Percentiles rank a stretch among this genome's conserved stretches.
Evolutionary conservation across 2,113 vertebrate genomes (phyloP).

Genomic region (Caloenas nicobarica): DNA sequence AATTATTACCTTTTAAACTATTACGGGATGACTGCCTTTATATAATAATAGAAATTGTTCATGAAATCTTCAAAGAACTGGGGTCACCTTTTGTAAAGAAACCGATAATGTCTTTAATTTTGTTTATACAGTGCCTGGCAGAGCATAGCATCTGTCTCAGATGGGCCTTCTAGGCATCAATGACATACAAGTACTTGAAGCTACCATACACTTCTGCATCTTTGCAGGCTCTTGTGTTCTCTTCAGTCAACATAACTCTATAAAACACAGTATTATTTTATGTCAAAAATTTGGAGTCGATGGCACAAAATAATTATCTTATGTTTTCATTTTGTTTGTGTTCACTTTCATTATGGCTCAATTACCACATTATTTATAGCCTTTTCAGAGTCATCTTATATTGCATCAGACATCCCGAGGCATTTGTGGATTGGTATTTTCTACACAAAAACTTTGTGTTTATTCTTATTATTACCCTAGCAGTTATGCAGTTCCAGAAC

Average conservation of each 20-base stretch:
- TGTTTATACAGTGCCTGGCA: background rate
- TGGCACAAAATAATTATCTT: background rate
- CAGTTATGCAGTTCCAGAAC: constrained; percentile 16
- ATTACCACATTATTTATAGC: background rate
- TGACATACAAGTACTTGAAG: background rate
- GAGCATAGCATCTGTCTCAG: background rate
- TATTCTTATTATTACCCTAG: background rate
- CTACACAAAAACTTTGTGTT: constrained; percentile 1
- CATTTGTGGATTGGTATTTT: background rate
- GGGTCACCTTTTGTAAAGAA: background rate
- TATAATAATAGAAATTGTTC: background rate
- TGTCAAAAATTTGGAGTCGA: background rate
- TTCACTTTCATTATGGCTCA: background rate
- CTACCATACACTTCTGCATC: background rate
- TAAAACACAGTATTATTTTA: background rate
- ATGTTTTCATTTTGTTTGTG: background rate
- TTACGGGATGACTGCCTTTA: background rate
- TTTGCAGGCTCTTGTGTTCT: background rate
- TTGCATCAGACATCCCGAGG: background rate
- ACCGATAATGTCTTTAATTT: background rate
- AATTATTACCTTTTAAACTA: background rate
- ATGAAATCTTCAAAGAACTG: background rate
- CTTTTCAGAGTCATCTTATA: background rate
- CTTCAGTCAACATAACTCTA: background rate
- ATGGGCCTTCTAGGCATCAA: background rate